Evolutionary conservation across 1,140 invertebrate species (phyloP), one percentile per base, ranked within the genome.

Genomic region (Heliothis subflexa): DNA sequence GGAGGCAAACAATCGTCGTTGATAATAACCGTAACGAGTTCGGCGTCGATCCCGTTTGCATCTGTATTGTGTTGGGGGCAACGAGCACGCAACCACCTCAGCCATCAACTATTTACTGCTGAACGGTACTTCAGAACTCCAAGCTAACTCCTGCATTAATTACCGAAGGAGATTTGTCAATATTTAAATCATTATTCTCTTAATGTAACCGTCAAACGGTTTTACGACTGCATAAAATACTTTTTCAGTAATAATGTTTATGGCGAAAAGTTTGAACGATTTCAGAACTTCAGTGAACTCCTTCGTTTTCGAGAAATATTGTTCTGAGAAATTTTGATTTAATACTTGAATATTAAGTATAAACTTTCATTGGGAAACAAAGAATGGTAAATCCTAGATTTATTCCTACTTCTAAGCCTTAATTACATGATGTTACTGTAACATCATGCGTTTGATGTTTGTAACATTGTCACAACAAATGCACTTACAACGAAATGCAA

Each of bases 21-120:
- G 80, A 83, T 89, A 90, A 92, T 88, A 88, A 90, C 85, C 89
- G 86, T 91, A 90, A 91, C 90, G 86, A 88, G 88, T 83, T 81
- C 84, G 85, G 61, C 79, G 85, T 61, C 80, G 84, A 83, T 89
- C 84, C 83, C 85, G 85, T 88, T 91, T 83, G 80, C 85, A 85
- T 84, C 84, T 84, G 87, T 82, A 90, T 92, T 92, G 86, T 89
- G 81, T 88, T 78, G 78, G 64, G 72, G 78, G 81, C 84, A 77
- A 83, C 78, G 80, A 86, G 79, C 80, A 84, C 86, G 79, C 81
- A 81, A 84, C 81, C 78, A 25, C 21, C 21, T 78, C 57, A 49
- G 49, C 45, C 66, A 71, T 74, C 76, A 82, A 70, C 13, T n/a
- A 57, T 66, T 79, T 73, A 76, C 73, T 77, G 64, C 62, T 64